phyloP scores from a whole-genome alignment of 2,888 invertebrate genomes.

The Acronicta psi region DNA sequence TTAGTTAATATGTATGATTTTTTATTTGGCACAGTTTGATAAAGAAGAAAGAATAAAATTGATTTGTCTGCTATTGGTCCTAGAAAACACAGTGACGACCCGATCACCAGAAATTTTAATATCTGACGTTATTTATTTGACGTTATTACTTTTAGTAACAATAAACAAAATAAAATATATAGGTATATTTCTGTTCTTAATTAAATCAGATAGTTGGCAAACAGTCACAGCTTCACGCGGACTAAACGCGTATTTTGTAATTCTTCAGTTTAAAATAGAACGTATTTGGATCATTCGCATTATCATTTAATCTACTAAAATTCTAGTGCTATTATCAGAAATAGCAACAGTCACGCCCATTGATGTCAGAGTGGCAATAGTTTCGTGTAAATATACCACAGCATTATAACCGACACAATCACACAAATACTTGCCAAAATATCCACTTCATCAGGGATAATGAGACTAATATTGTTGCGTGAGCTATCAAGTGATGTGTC shows the following conservation, averaged over 20 bases:
- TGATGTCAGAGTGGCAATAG: constrained; percentile 55
- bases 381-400: constrained; percentile 53
- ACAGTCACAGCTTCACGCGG: background rate
- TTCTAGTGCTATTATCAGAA: constrained; percentile 41
- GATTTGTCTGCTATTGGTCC: too few relatives aligned
- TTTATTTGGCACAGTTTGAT: too few relatives aligned
- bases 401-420: constrained; percentile 46
- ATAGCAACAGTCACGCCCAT: constrained; percentile 45
- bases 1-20: too few relatives aligned
- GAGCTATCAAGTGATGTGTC: constrained; percentile 31
- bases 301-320: constrained; percentile 13
- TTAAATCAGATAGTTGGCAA: background rate
- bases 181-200: background rate
- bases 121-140: background rate
- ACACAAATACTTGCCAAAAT: constrained; percentile 61
- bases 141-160: background rate
- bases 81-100: too few relatives aligned
- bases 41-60: too few relatives aligned
- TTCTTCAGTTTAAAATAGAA: constrained; percentile 22
- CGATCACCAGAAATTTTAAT: too few relatives aligned
- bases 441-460: constrained; percentile 50
- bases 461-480: constrained; percentile 36
- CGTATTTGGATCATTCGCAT: constrained; percentile 26
- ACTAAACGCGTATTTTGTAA: constrained; percentile 21
- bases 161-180: background rate